phyloP scores from a whole-genome alignment of 2,888 invertebrate species.

The Mimas tiliae region DNA sequence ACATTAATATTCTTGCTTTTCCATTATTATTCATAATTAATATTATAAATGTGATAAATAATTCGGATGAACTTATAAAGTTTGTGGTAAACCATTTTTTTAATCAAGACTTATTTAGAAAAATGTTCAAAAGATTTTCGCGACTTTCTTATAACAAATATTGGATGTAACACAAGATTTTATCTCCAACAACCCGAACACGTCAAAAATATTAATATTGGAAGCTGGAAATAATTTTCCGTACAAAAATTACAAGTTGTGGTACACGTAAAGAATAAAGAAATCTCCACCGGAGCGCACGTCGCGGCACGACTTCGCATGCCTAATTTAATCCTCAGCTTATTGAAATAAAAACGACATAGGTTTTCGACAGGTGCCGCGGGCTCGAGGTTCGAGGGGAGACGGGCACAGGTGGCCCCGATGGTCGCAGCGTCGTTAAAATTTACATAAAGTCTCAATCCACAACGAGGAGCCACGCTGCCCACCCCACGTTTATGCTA shows the following conservation, averaged over 20 bases:
- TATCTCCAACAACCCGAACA: background rate
- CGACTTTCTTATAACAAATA: background rate
- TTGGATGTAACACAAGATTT: conserved; percentile 7
- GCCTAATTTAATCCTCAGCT: conserved; percentile 83
- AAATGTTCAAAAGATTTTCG: background rate
- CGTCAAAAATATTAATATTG: conserved; percentile 26
- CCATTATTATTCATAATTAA: too few relatives aligned
- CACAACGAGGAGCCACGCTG: conserved; percentile 76
- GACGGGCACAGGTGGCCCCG: conserved; percentile 80
- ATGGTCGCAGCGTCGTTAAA: conserved; percentile 85
- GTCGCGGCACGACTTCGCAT: conserved; percentile 69
- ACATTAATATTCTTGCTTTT: too few relatives aligned
- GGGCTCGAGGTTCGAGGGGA: conserved; percentile 54
- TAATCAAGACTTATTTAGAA: background rate
- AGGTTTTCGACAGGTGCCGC: conserved; percentile 83
- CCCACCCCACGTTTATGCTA: conserved; percentile 84
- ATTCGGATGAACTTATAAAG: too few relatives aligned
- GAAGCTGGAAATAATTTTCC: conserved; percentile 37
- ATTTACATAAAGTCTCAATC: conserved; percentile 86
- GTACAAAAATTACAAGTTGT: conserved; percentile 28
- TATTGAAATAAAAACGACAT: conserved; percentile 85
- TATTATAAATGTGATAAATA: too few relatives aligned
- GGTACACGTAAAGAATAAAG: conserved; percentile 52
- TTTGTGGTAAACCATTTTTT: background rate
- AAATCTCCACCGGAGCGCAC: conserved; percentile 51